Evolutionary conservation across 2,113 vertebrate genomes (phyloP).

Genomic region (Notechis scutatus): DNA sequence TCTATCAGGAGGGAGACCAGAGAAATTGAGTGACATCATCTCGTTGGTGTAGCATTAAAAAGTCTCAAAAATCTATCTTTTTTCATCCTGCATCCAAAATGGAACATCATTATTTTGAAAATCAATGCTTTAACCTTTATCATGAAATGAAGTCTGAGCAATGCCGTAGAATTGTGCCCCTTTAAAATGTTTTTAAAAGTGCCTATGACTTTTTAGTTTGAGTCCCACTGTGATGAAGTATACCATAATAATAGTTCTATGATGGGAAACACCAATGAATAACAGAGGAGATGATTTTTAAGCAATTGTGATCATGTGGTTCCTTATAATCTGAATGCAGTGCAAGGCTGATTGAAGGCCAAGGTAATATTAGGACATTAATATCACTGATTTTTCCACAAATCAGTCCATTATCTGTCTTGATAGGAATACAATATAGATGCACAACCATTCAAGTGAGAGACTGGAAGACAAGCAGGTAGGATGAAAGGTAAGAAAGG

Average conservation of each 20-base stretch:
- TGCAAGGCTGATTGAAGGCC: neutral
- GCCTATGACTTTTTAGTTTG: neutral
- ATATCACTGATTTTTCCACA: neutral
- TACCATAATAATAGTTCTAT: neutral
- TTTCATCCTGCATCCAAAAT: neutral
- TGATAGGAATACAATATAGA: neutral
- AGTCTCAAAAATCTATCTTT: neutral
- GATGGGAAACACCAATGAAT: neutral
- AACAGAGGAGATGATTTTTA: neutral
- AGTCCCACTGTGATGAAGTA: neutral
- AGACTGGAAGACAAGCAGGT: neutral
- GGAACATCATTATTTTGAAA: neutral
- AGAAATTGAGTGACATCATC: neutral
- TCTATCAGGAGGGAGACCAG: neutral
- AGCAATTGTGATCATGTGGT: neutral
- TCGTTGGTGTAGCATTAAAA: neutral
- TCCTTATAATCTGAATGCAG: neutral
- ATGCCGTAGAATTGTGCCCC: neutral
- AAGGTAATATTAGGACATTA: neutral
- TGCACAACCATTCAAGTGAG: neutral
- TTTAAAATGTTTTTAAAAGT: neutral
- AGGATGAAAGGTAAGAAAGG: neutral
- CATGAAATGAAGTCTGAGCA: neutral
- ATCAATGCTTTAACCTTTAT: neutral
- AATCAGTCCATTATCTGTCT: neutral